Conservation (phyloP, 2,113 vertebrate species). For the Vulpes vulpes region DNA sequence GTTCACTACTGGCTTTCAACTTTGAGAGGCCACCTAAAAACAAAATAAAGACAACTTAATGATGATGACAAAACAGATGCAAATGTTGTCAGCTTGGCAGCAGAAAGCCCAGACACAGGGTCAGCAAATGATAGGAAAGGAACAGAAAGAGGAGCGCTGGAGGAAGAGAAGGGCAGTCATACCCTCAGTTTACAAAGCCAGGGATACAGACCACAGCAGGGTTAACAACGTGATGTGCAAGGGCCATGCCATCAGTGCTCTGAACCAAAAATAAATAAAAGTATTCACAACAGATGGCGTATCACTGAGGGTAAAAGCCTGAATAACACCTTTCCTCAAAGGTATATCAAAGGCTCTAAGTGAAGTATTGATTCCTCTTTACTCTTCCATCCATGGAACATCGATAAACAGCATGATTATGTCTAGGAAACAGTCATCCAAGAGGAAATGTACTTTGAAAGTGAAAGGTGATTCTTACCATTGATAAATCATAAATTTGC, state of each 20-base stretch:
- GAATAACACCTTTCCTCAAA: slow-evolving; percentile 1
- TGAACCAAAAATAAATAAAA: slow-evolving; percentile 34
- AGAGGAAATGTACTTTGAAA: slow-evolving; percentile 28
- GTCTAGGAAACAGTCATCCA: not conserved
- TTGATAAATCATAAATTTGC: slow-evolving; percentile 92
- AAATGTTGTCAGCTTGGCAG: not conserved
- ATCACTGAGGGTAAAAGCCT: not conserved
- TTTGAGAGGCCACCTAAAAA: not conserved
- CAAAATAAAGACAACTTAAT: slow-evolving; percentile 21
- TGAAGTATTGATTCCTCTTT: not conserved
- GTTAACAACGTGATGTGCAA: not conserved
- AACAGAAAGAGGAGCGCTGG: not conserved
- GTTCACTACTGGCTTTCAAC: not conserved
- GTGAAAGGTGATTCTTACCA: slow-evolving; percentile 89
- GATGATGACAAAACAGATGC: not conserved
- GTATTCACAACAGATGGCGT: not conserved
- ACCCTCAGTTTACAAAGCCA: not conserved
- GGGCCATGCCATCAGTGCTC: not conserved
- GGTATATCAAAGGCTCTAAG: not conserved
- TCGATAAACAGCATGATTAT: not conserved
- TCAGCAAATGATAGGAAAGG: not conserved
- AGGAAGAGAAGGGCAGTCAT: not conserved
- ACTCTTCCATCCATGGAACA: not conserved
- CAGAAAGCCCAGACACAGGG: not conserved
- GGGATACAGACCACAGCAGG: not conserved